A percentile compares a stretch with the other conserved stretches of the same genome.
Conservation (phyloP, 1,140 invertebrate genomes). For the Philopotamus ludificatus region DNA sequence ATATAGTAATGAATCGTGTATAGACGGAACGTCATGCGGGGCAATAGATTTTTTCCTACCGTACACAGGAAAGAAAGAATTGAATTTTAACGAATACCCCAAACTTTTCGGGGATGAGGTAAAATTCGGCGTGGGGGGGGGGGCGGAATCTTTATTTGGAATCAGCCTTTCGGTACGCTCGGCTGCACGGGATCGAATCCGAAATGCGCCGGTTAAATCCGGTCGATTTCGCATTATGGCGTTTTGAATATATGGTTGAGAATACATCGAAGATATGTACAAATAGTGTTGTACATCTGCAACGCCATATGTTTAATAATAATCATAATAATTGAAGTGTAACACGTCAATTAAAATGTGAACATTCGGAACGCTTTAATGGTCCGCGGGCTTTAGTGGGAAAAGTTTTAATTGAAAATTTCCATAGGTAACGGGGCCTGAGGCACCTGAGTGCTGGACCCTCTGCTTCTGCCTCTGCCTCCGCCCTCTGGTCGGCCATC, state of each 20-base stretch:
- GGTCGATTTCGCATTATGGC: constrained; percentile 20
- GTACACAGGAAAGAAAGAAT: constrained; percentile 4
- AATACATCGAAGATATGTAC: not conserved
- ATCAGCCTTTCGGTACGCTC: constrained; percentile 7
- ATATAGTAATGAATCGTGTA: constrained; percentile 41
- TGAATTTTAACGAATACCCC: constrained; percentile 32
- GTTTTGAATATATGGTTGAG: constrained; percentile 11
- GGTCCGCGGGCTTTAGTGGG: not conserved
- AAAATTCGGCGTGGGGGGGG: not conserved
- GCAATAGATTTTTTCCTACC: constrained; percentile 28
- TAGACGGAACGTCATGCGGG: constrained; percentile 36
- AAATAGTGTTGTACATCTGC: not conserved
- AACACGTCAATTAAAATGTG: too few relatives aligned
- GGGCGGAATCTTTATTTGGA: constrained; percentile 27
- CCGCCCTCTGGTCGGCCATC: constrained; percentile 11
- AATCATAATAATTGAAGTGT: not conserved
- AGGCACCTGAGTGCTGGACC: not conserved
- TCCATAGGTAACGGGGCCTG: not conserved
- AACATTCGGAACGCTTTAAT: not conserved
- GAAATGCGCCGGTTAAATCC: constrained; percentile 15
- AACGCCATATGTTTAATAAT: not conserved
- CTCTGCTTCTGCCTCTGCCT: too few relatives aligned
- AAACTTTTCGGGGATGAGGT: too few relatives aligned
- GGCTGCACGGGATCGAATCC: not conserved
- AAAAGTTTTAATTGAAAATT: constrained; percentile 20